phyloP scores from a whole-genome alignment of 2,797 vertebrate species.

The Pseudochirops corinnae region DNA sequence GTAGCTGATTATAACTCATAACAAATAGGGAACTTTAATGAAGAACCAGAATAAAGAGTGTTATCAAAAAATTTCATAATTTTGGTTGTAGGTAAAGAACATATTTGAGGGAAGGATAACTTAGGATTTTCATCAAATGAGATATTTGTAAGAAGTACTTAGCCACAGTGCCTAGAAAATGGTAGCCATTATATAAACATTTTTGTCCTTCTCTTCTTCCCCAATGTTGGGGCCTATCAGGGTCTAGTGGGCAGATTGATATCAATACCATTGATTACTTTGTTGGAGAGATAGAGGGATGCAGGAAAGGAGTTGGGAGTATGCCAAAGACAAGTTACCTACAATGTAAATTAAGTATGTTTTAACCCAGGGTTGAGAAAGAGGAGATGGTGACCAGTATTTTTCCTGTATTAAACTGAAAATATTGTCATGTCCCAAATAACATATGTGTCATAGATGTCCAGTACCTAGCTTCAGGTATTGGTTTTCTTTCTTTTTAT shows the following conservation, averaged over 20 bases:
- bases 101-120: no score
- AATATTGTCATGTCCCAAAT: neutral
- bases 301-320: neutral
- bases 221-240: neutral
- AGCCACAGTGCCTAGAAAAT: neutral
- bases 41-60: neutral
- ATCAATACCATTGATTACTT: neutral
- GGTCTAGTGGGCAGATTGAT: neutral
- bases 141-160: neutral
- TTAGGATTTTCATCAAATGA: no score
- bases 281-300: neutral
- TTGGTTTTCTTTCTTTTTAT: conserved; percentile 34
- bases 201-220: neutral
- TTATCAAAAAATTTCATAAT: neutral
- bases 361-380: neutral
- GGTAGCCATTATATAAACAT: neutral
- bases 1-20: neutral
- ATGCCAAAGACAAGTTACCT: neutral
- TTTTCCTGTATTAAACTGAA: neutral
- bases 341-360: neutral
- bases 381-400: neutral
- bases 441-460: neutral
- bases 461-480: neutral
- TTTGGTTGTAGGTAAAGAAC: neutral
- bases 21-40: neutral